A percentile compares a stretch with the other conserved stretches of the same genome.
Evolutionary conservation across 1,140 invertebrate genomes (phyloP).

Genomic region (Sarcophaga bullata): DNA sequence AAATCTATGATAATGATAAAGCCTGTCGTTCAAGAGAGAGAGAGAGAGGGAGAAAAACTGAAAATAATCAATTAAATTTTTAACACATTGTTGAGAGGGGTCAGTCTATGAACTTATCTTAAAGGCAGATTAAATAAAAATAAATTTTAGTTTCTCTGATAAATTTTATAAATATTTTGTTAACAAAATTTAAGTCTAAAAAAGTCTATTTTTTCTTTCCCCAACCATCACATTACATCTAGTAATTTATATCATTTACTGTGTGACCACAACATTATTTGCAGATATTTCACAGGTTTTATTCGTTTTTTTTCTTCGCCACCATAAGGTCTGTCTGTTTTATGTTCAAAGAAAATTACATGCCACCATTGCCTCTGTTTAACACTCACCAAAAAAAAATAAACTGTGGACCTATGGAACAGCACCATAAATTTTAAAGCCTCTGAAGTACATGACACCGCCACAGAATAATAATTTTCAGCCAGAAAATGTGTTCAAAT

Average conservation of each 20-base stretch:
- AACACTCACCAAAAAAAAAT: background rate
- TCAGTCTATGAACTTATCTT: background rate
- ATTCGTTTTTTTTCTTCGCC: background rate
- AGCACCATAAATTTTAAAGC: background rate
- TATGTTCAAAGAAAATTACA: background rate
- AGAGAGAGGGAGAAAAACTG: background rate
- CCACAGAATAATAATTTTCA: slow-evolving; percentile 11
- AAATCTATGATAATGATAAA: no score
- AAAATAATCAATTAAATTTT: background rate
- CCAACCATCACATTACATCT: no score
- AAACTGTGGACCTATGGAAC: background rate
- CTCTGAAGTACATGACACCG: slow-evolving; percentile 20
- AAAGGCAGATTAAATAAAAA: background rate
- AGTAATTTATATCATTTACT: background rate
- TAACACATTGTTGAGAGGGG: background rate
- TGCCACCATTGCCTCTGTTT: background rate
- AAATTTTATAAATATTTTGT: no score
- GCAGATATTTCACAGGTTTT: slow-evolving; percentile 11
- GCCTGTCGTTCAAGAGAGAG: no score
- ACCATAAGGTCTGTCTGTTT: background rate
- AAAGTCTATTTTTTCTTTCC: no score
- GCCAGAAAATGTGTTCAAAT: background rate
- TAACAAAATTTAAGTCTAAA: no score
- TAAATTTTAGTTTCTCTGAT: no score
- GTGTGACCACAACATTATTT: background rate